These are phyloP conservation scores for Lipotes vexillifer DNA, from an alignment of 2,113 vertebrate genomes.

Conservation along the genomic window DNA sequence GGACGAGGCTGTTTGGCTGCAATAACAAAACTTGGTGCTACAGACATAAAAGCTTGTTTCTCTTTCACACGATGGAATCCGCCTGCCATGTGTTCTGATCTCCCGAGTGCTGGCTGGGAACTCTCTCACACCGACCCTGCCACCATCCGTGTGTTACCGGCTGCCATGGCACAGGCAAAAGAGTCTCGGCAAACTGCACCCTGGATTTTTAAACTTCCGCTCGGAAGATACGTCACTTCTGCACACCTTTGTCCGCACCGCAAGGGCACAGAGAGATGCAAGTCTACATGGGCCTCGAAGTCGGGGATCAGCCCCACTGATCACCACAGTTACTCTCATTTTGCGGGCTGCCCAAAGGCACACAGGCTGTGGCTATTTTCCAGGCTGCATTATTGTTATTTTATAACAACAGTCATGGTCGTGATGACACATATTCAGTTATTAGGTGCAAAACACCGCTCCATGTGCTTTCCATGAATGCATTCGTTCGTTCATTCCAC, in stretches of 20 bases:
- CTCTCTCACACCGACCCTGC: background rate
- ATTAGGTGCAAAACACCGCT: background rate
- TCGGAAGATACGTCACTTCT: background rate
- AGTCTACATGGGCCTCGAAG: background rate
- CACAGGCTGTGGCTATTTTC: background rate
- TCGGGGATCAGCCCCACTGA: background rate
- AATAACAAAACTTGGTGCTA: fast-evolving
- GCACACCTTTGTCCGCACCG: background rate
- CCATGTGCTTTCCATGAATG: background rate
- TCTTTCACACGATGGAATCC: too few species aligned
- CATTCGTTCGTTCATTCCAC: background rate
- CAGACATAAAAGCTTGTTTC: background rate
- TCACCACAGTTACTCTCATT: background rate
- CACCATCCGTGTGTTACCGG: fast-evolving
- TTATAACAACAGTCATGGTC: fast-evolving
- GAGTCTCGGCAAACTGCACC: fast-evolving
- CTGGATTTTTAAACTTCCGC: background rate
- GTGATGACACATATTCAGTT: background rate
- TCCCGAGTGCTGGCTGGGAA: fast-evolving
- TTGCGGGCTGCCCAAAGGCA: background rate
- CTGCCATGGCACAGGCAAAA: background rate
- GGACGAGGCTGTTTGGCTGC: fast-evolving
- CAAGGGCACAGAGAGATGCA: background rate
- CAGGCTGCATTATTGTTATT: background rate
- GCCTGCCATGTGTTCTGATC: background rate